Evolutionary conservation across 2,888 invertebrate species (phyloP), one percentile per base, ranked within the genome.

Genomic region (Sinopyrophorus schimmeli): DNA sequence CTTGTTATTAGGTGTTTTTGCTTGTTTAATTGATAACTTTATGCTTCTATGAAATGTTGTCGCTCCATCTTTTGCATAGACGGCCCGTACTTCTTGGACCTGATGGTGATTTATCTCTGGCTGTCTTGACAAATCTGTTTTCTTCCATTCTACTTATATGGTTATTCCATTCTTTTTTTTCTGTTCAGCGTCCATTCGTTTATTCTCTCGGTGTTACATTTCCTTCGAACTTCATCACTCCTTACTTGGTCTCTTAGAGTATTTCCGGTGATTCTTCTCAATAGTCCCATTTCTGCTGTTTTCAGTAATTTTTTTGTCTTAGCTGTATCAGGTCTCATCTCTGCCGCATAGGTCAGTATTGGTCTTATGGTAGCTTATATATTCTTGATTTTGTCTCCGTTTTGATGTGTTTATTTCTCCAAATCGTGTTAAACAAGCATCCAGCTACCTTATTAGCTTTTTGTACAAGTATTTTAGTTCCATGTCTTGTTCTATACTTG

Each of bases 151-250:
- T 24, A 24, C 24, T n/a, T 5, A 5, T 24, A 10, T 24, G 24
- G 10, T 15, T 15, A 17, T 31, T 31, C 16, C 31, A 17, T 31
- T 31, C 16, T 24, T 37, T 21, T 18, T 34, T 34, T n/a, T 18
- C 2, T 34, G 5, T 10, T 17, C 34, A 34, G 20, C 10, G 12
- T 34, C 20, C 21, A 37, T 23, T 37, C 23, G 24, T 37, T 37
- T 37, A 37, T 37, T 37, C 15, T 4, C 18, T 21, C n/a, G 6
- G 23, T 7, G n/a, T 37, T 37, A 7, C 23, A 37, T 37, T 37
- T 23, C 23, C 37, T 23, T 37, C 23, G 21, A 3, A 23, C 9
- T 37, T 21, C 24, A 23, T 14, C 12, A 12, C 15, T 37, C 9
- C 18, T 18, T 3, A 23, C n/a, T n/a, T n/a, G n/a, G n/a, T 23